Evolutionary conservation across 2,113 vertebrate genomes (phyloP), one percentile per base, ranked within the genome.

Genomic region (Strix uralensis): DNA sequence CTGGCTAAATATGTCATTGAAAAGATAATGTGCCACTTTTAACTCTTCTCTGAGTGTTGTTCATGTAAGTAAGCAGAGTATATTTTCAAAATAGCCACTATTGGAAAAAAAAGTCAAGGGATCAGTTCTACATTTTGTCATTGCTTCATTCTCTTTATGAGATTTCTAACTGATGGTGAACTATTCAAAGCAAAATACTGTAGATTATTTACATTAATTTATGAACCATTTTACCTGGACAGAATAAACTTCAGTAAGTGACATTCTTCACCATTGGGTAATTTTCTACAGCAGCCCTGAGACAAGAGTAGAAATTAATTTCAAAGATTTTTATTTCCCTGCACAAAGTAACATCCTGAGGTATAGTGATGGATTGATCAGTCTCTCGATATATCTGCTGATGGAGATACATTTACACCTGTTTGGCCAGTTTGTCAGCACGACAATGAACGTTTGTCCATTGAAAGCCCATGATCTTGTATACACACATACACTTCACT

Each of bases 1-100:
- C 97, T 98, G 95, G 98, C 96, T 81, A 91, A 97, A 92, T 98
- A 97, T 98, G 98, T 98, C 98, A 97, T 96, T 98, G 96, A 94
- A 96, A 95, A 96, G 97, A 95, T 92, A 95, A 95, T 22, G 69
- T 85, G 61, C 51, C 29, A 70, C 95, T 92, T 95, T 63, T 93
- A 80, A 62, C 90, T 42, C 72, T 61, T 89, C 69, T 79, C 61
- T 61, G 1, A 15, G 47, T 84, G 46, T 36, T 85, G 61, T 23
- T 85, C 34, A 1, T 2, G 23, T 21, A 34, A 61, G 88, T 3
- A 94, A 92, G 57, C 20, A 65, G 63, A 92, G 40, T 26, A 6
- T 44, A 10, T 58, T 88, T 86, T 82, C 77, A 78, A 55, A 93
- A 88, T 54, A 70, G 34, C n/a, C 26, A 26, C 44, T 26, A 23